Evolutionary conservation across 1,140 invertebrate species (phyloP), one percentile per base, ranked within the genome.

Genomic region (Zaprionus taronus): DNA sequence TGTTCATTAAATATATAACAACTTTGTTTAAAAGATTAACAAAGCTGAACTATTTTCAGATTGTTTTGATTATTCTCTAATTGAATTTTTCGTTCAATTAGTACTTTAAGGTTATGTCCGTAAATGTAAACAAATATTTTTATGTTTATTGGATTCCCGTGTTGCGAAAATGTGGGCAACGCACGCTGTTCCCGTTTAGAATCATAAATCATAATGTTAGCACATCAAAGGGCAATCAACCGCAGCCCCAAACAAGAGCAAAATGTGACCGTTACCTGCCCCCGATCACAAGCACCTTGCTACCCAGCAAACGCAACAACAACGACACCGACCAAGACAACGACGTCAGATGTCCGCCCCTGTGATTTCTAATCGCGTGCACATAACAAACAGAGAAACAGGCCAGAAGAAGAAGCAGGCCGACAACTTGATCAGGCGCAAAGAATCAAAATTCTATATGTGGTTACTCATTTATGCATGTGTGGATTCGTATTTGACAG

Each of bases 401-500:
- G 63, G 28, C 44, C 41, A 57, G 34, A 62, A 58, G 38, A 36
- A 34, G 57, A 34, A 51, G 53, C 44, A 70, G 57, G 22, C 56
- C 44, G 81, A 81, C 84, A 90, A 74, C 76, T 90, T 90, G 81
- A 89, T 89, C 79, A 61, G 47, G 22, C 41, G 62, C 20, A 66
- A 20, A 53, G 28, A 70, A 67, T 24, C 58, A 77, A 55, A 62
- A 15, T 53, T 12, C 28, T 24, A 34, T 44, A 26, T 65, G 49
- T 34, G 38, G 22, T 62, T 70, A 62, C 31, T 34, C 36, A 41
- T 56, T 14, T 56, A 5, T 74, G 34, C 53, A 63, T 38, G 14
- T 47, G 55, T 31, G 14, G n/a, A 57, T 15, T 44, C 57, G 36
- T 36, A 51, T 51, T 49, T 44, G 38, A 47, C 17, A 64, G 55